phyloP scores from a whole-genome alignment of 1,140 invertebrate genomes.

The Orius laevigatus region DNA sequence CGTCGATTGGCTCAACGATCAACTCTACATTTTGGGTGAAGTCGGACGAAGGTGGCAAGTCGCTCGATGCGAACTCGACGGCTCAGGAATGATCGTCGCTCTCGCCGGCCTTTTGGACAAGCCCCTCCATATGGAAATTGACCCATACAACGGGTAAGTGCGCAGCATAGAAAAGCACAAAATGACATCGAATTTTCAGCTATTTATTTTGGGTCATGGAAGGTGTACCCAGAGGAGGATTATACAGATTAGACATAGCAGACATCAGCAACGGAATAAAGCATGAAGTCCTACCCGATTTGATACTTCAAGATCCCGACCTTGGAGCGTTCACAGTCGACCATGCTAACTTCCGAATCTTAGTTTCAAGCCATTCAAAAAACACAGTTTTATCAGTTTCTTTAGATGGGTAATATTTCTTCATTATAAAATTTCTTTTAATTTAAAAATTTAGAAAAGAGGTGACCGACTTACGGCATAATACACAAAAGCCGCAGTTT shows the following conservation, averaged over 20 bases:
- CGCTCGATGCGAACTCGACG: constrained; percentile 48
- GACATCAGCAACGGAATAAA: constrained; percentile 49
- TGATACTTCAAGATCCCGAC: constrained; percentile 40
- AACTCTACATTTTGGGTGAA: constrained; percentile 62
- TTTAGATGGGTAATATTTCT: constrained; percentile 47
- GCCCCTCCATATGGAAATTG: constrained; percentile 66
- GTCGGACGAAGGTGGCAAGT: constrained; percentile 46
- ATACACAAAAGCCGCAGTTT: constrained; percentile 60
- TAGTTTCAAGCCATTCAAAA: constrained; percentile 51
- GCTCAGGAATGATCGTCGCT: constrained; percentile 45
- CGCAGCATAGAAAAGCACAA: not conserved
- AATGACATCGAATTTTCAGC: constrained; percentile 29
- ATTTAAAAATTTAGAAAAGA: constrained; percentile 37
- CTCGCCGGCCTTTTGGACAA: constrained; percentile 43
- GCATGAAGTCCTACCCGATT: constrained; percentile 35
- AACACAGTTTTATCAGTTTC: constrained; percentile 68
- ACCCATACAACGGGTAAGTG: constrained; percentile 74
- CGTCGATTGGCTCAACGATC: constrained; percentile 73
- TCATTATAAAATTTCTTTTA: no score
- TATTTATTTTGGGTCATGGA: constrained; percentile 65
- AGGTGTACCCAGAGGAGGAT: constrained; percentile 37
- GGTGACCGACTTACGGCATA: constrained; percentile 48
- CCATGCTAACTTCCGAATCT: constrained; percentile 58
- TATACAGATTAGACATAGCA: constrained; percentile 62
- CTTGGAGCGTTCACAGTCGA: constrained; percentile 62